Conservation (phyloP, 2,888 invertebrate genomes). For the Agrilus mali region DNA sequence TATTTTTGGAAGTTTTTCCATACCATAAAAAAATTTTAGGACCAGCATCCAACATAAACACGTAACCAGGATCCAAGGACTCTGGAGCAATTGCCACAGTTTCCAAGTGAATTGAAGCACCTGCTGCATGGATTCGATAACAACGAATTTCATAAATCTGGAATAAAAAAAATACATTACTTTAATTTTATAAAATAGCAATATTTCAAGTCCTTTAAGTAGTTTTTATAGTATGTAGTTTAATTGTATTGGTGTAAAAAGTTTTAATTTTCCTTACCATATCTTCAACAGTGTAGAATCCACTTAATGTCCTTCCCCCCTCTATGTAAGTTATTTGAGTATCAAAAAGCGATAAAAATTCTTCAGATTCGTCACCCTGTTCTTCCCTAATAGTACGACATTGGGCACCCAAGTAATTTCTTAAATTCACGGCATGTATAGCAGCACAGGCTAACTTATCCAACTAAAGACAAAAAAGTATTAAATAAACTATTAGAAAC, state of each 20-base stretch:
- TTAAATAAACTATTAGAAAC: background rate
- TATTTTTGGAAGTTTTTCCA: conserved; percentile 77
- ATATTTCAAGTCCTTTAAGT: background rate
- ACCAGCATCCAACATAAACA: conserved; percentile 84
- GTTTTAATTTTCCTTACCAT: conserved; percentile 39
- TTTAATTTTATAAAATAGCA: background rate
- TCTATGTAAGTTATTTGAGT: conserved; percentile 88
- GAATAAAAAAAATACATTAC: conserved; percentile 14
- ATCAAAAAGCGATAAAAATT: conserved; percentile 86
- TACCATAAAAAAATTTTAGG: conserved; percentile 83
- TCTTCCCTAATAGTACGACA: conserved; percentile 93
- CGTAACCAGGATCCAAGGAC: conserved; percentile 82
- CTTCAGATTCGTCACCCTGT: conserved; percentile 92
- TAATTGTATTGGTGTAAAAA: background rate
- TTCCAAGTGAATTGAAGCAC: conserved; percentile 77
- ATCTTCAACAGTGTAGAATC: conserved; percentile 94
- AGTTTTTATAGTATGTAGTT: too few relatives aligned
- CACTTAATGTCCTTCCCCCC: conserved; percentile 94
- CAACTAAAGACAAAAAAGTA: conserved; percentile 39
- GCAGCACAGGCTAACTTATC: conserved; percentile 95
- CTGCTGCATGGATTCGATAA: conserved; percentile 83
- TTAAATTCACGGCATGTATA: conserved; percentile 96
- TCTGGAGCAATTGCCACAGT: conserved; percentile 59
- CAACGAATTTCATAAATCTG: conserved; percentile 72
- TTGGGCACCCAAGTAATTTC: conserved; percentile 89